phyloP scores from a whole-genome alignment of 2,797 vertebrate genomes.

The Gobionotothen gibberifrons region DNA sequence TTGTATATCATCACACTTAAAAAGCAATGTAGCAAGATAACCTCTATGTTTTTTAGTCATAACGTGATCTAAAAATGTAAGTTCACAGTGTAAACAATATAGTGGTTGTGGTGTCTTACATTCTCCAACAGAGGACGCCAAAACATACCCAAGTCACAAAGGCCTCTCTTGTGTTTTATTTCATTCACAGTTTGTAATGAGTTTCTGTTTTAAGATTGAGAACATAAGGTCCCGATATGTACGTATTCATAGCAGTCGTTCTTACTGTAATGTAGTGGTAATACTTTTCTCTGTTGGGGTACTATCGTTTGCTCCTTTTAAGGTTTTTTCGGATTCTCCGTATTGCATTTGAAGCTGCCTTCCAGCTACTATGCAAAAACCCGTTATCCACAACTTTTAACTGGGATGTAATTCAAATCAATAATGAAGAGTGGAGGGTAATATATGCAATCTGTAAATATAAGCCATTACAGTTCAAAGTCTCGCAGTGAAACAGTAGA shows the following conservation, averaged over 20 bases:
- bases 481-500: too few relatives aligned
- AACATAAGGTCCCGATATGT: too few relatives aligned
- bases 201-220: neutral
- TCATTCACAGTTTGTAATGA: neutral
- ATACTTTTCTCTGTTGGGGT: rapidly evolving
- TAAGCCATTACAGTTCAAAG: too few relatives aligned
- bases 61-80: too few relatives aligned
- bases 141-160: neutral
- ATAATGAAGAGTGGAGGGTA: too few relatives aligned
- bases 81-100: neutral
- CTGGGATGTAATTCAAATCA: rapidly evolving
- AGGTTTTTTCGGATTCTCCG: constrained; percentile 35
- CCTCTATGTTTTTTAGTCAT: neutral
- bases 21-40: neutral
- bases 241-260: rapidly evolving
- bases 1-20: neutral
- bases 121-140: constrained; percentile 41
- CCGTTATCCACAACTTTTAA: rapidly evolving
- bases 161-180: neutral
- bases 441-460: too few relatives aligned
- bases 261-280: neutral
- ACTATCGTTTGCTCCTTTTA: constrained; percentile 61
- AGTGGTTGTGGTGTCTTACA: neutral
- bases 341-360: constrained; percentile 22
- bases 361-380: neutral